Percentiles rank a stretch among this genome's conserved stretches.
phyloP scores from a whole-genome alignment of 2,888 invertebrate species.

The Ryuthela nishihirai region DNA sequence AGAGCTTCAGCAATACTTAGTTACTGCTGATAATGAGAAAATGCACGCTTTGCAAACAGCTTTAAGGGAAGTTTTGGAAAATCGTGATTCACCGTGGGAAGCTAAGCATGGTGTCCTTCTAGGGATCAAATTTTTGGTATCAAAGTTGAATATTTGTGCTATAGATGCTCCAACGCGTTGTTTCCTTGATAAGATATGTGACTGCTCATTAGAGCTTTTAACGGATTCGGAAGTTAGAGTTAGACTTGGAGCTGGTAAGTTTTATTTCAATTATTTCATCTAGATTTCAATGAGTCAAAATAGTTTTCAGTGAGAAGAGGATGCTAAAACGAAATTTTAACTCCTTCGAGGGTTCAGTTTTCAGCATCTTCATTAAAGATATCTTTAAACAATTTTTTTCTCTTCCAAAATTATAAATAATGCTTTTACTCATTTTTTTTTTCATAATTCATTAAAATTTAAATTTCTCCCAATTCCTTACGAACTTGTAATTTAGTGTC shows the following conservation, averaged over 20 bases:
- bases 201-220: conserved; percentile 46
- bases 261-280: no score
- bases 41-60: conserved; percentile 43
- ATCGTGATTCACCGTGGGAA: conserved; percentile 50
- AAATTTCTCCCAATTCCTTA: no score
- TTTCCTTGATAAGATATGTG: conserved; percentile 46
- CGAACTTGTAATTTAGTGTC: no score
- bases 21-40: conserved; percentile 16
- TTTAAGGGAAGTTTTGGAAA: conserved; percentile 43
- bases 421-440: no score
- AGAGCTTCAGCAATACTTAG: conserved; percentile 42
- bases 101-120: conserved; percentile 52
- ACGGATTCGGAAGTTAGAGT: conserved; percentile 54
- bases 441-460: no score
- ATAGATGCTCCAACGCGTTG: conserved; percentile 44
- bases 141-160: conserved; percentile 26
- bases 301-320: no score
- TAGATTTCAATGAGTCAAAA: no score
- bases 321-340: no score
- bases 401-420: no score
- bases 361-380: no score
- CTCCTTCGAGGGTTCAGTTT: no score
- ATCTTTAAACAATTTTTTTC: no score
- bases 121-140: conserved; percentile 49
- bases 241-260: conserved; percentile 52